Evolutionary conservation across 2,113 vertebrate genomes (phyloP), one percentile per base, ranked within the genome.

Genomic region (Larimichthys crocea): DNA sequence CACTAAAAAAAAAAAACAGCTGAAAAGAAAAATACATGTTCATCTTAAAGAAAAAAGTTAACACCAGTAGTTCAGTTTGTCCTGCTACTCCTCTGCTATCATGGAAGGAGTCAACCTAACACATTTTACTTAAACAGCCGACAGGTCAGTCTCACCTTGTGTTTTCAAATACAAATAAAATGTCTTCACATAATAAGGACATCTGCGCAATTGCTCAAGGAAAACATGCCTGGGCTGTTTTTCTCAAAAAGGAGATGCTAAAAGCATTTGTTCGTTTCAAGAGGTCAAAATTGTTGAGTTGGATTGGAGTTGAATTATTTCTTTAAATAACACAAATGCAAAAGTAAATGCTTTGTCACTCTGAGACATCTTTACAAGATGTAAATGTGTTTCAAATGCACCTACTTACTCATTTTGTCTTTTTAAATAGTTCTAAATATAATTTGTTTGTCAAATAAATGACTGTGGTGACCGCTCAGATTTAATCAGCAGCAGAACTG

Each of bases 61-160:
- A 80, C 31, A 31, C 24, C 55, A 64, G 46, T n/a, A 22, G 68
- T 22, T 87, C 59, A 22, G 53, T 83, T 76, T 56, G 11, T 12
- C 9, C 31, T 56, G 64, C 49, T n/a, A 15, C 59, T 77, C 52
- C 53, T 57, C 42, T 49, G 65, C 53, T 74, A n/a, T 53, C 63
- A 50, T 7, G 78, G 17, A 74, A 80, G 24, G 65, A 26, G 49
- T 22, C 29, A 31, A 49, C 17, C 59, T 42, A 35, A 20, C 46
- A 64, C 76, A 35, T 74, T 77, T 46, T 40, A 79, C 66, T 59
- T 71, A 22, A 82, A 65, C 57, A 74, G 70, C 68, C 8, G n/a
- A 29, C 22, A 71, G 65, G 72, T 83, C 61, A 49, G 26, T 59
- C 1, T 35, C 2, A n/a, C 12, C 16, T 24, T 3, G 44, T 49